A percentile compares a stretch with the other conserved stretches of the same genome.
These are phyloP conservation scores for Mustela erminea DNA, from an alignment of 2,797 vertebrate species.

Conservation along the genomic window DNA sequence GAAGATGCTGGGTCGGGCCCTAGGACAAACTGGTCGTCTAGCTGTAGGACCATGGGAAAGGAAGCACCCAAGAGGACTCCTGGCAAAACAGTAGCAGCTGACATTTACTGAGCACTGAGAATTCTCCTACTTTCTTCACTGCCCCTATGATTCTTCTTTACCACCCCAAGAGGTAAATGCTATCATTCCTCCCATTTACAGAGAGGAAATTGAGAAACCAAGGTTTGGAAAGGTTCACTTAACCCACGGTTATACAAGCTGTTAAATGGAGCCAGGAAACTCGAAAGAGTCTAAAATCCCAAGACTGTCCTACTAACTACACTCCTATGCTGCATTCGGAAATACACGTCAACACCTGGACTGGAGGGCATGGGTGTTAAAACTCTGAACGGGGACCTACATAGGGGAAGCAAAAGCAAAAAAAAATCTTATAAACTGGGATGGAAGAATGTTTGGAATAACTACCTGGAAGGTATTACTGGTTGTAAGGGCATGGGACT, in stretches of 20 bases:
- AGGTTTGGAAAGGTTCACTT: neutral
- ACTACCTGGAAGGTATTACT: too few species aligned
- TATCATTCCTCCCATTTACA: neutral
- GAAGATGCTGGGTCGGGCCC: neutral
- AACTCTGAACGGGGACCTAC: neutral
- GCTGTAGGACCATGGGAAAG: neutral
- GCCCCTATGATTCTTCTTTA: neutral
- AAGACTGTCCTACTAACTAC: neutral
- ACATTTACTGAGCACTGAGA: neutral
- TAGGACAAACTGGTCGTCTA: neutral
- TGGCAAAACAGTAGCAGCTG: neutral
- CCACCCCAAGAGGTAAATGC: neutral
- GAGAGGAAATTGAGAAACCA: neutral
- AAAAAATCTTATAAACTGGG: too few species aligned
- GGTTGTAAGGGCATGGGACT: too few species aligned
- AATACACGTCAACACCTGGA: neutral
- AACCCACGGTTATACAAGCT: neutral
- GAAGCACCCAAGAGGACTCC: neutral
- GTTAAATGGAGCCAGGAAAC: neutral
- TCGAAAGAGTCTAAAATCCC: slow-evolving; percentile 14
- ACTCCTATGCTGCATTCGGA: neutral
- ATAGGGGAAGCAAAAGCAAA: neutral
- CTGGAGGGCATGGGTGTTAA: neutral
- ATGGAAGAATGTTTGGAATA: too few species aligned
- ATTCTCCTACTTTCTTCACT: neutral